Base-by-base conservation (phyloP, 2,888 invertebrate species). In the Heliconius ismenius region DNA sequence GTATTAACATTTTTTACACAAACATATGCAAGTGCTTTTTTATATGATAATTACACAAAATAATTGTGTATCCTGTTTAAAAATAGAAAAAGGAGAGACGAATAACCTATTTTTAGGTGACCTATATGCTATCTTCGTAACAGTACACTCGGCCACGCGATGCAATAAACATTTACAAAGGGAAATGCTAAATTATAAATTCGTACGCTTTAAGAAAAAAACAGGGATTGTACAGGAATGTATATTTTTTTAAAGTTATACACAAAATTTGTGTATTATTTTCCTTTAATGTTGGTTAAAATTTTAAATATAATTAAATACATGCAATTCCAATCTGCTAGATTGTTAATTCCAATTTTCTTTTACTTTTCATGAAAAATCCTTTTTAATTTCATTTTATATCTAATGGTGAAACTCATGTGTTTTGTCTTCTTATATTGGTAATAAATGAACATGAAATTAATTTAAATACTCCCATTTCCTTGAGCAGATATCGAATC, bases 61-160 rank as follows among this genome's bases (percentile, higher is more conserved):
- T 73, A 60, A 72, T 60, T 72, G 72, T 72, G 70, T 49, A 36
- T 76, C 76, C 76, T 76, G 65, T 36, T 64, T 74, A 74, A 74
- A 74, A 74, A 74, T 65, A 76, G 70, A 39, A 76, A 72, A 73
- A 73, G 64, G 63, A 76, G 65, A 64, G 72, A 58, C 72, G 72
- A 76, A 73, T 67, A 72, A 32, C 72, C 76, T 73, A 76, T 76
- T 73, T 73, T 73, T 73, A 76, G 76, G 76, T 76, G 76, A 73
- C 76, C 76, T 76, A 73, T 63, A 73, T 63, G 62, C 62, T 73
- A 73, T 73, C 62, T 73, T 62, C 62, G 73, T 39, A 58, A 73
- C 73, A 62, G 73, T 58, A 58, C 36, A 73, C 73, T 62, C 73
- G 36, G 62, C 62, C 39, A 26, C 39, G 24, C 62, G 39, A 62